Base-by-base conservation (phyloP, 2,888 invertebrate species). In the Ectemnius cavifrons region DNA sequence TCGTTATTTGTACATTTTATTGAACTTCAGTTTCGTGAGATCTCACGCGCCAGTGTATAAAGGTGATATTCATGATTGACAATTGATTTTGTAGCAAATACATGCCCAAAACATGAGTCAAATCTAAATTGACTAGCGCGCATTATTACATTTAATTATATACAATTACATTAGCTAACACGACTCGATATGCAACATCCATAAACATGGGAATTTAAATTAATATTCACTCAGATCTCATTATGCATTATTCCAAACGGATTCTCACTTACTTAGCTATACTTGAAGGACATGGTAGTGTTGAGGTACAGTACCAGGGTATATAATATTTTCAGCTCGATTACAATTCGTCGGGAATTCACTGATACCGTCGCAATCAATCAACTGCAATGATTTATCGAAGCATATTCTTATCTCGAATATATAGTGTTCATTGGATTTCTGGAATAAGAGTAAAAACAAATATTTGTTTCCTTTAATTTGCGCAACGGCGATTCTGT, bases 331-430 rank as follows among this genome's bases (percentile, higher is more conserved):
- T 83, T 92, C 91, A 3, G 92, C 89, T 5, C 88, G 86, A 74
- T 93, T 91, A 86, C 95, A 95, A 85, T 95, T 94, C 0, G 94
- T 94, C 28, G 94, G 92, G 65, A 93, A 92, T 13, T 91, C 90
- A 2, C 90, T 89, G 13, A 93, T 92, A 11, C 93, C 93, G 88
- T 95, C 93, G 86, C 96, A 96, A 86, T 95, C 93, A 2, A 93
- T 92, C 16, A 95, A 86, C 49, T 93, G 89, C 20, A 96, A 89
- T 0, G 91, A 89, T 86, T 95, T 96, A 86, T 94, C 92, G 80
- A 96, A 95, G 85, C 96, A 97, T 63, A 96, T 92, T 20, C 95
- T 92, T 67, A 96, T 93, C 89, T 96, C 96, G 20, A 93, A 93
- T 63, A 96, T 87, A 85, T 93, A 94, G 2, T 92, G 92, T 20